Conservation (phyloP, 92 coral and sea anemone species). For the Heteractis magnifica region DNA sequence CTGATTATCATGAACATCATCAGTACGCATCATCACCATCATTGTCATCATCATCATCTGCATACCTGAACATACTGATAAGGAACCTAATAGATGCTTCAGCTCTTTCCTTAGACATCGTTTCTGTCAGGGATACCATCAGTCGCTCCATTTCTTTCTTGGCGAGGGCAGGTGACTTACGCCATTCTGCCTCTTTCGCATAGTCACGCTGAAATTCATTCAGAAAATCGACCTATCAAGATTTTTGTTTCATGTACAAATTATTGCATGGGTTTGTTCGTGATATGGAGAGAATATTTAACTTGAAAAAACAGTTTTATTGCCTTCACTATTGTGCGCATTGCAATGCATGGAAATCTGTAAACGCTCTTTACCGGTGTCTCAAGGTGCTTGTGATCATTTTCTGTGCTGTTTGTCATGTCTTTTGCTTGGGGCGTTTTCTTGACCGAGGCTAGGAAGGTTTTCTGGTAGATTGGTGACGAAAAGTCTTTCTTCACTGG, state of each 20-base stretch:
- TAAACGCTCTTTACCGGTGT: neutral
- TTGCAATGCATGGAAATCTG: neutral
- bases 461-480: slow-evolving; percentile 60
- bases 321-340: neutral
- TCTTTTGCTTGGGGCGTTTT: slow-evolving; percentile 16
- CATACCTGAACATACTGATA: slow-evolving; percentile 55
- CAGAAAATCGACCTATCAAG: neutral
- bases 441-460: slow-evolving; percentile 40
- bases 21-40: neutral
- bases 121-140: slow-evolving; percentile 44
- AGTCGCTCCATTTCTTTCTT: slow-evolving; percentile 55
- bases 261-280: neutral
- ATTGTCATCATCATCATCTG: neutral
- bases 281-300: no score
- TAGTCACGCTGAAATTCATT: slow-evolving; percentile 24
- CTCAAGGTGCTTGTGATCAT: neutral
- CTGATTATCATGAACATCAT: neutral
- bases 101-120: slow-evolving; percentile 42
- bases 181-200: slow-evolving; percentile 24
- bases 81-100: slow-evolving; percentile 49
- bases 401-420: neutral
- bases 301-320: neutral
- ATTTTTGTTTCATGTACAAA: neutral
- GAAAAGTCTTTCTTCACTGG: slow-evolving; percentile 38
- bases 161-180: slow-evolving; percentile 38